phyloP scores from a whole-genome alignment of 2,888 invertebrate genomes.

The Hypsopygia costalis region DNA sequence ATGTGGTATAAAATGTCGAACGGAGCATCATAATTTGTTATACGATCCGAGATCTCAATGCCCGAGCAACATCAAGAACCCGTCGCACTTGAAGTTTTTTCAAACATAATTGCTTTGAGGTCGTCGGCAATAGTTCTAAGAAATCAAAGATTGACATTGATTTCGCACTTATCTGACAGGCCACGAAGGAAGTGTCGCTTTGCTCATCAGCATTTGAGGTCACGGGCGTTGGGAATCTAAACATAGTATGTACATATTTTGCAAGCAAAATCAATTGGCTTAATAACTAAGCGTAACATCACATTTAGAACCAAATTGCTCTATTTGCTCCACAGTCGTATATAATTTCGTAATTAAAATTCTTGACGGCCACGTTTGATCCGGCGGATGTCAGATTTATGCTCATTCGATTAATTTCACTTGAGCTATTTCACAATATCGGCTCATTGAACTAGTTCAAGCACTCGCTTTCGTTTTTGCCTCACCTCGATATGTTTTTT shows the following conservation, averaged over 20 bases:
- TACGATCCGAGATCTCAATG: no score
- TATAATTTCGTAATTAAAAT: constrained; percentile 3
- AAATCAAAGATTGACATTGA: constrained; percentile 8
- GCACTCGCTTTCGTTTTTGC: constrained; percentile 49
- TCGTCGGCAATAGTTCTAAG: constrained; percentile 2
- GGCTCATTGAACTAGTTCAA: constrained; percentile 40
- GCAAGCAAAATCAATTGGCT: background rate
- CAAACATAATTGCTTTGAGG: constrained; percentile 7
- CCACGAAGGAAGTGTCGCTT: constrained; percentile 13
- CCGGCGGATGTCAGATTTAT: constrained; percentile 7
- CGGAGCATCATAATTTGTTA: no score
- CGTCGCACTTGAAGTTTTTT: constrained; percentile 6
- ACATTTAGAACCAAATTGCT: background rate
- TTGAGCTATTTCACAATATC: constrained; percentile 28
- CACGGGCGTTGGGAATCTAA: no score
- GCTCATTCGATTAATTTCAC: constrained; percentile 28
- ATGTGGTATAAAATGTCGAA: no score
- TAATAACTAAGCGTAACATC: background rate
- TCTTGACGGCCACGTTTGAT: constrained; percentile 6
- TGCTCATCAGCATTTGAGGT: constrained; percentile 27
- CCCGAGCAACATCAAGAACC: background rate
- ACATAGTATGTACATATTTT: no score
- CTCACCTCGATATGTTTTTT: constrained; percentile 30
- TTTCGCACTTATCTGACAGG: constrained; percentile 2
- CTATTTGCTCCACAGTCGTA: background rate